phyloP scores from a whole-genome alignment of 2,113 vertebrate species.

The Camelus bactrianus region DNA sequence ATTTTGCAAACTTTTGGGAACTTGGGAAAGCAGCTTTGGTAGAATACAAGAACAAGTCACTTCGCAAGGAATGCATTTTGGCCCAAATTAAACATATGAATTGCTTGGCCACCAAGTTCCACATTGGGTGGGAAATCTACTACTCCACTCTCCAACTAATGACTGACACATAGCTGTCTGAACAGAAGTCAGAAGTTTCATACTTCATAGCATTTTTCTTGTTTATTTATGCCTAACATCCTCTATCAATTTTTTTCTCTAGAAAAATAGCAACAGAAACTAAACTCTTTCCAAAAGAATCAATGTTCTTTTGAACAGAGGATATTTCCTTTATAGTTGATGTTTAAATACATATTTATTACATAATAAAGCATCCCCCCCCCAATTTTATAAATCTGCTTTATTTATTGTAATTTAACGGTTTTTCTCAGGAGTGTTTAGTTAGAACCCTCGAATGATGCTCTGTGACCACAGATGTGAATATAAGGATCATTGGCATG shows the following conservation, averaged over 20 bases:
- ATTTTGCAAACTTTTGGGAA: background rate
- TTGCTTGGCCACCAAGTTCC: background rate
- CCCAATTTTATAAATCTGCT: background rate
- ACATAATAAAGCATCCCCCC: background rate
- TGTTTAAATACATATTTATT: background rate
- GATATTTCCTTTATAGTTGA: background rate
- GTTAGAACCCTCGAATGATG: background rate
- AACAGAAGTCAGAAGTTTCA: background rate
- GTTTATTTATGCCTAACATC: background rate
- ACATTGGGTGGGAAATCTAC: background rate
- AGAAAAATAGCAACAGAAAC: background rate
- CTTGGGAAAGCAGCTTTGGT: background rate
- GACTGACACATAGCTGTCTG: background rate
- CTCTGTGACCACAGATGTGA: background rate
- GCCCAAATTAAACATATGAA: background rate
- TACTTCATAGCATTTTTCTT: background rate
- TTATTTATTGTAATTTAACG: background rate
- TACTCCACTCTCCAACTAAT: background rate
- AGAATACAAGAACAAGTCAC: background rate
- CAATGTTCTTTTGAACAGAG: slow-evolving; percentile 10
- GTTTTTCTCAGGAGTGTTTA: background rate
- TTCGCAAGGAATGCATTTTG: background rate
- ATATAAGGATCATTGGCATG: background rate
- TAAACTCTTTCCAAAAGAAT: background rate
- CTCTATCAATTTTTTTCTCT: background rate